Evolutionary conservation across 2,113 vertebrate genomes (phyloP).

Genomic region (Cacatua alba): DNA sequence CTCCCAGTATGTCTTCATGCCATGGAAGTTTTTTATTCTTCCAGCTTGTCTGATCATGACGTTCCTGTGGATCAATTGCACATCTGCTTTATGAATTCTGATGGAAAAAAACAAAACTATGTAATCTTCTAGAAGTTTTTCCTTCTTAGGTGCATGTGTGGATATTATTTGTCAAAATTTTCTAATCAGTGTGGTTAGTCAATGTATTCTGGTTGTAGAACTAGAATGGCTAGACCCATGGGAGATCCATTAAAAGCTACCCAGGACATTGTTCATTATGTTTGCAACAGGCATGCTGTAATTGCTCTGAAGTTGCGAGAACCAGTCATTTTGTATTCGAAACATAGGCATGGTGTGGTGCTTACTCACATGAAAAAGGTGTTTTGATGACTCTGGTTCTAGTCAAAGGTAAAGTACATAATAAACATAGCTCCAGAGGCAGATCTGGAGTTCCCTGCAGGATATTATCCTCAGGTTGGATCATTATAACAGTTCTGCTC

Average conservation of each 20-base stretch:
- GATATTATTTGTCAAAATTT: not conserved
- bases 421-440: not conserved
- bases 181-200: not conserved
- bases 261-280: not conserved
- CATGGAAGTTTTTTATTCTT: not conserved
- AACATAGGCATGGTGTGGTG: not conserved
- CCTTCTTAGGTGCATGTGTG: not conserved
- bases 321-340: not conserved
- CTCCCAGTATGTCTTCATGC: not conserved
- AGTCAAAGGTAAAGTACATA: not conserved
- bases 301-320: not conserved
- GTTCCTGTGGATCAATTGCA: not conserved
- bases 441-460: not conserved
- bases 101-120: accelerated
- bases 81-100: not conserved
- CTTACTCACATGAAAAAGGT: not conserved
- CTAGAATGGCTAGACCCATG: not conserved
- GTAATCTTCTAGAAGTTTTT: not conserved
- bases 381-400: not conserved
- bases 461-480: not conserved
- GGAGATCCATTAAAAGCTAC: not conserved
- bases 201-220: not conserved
- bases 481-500: not conserved
- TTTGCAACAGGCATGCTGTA: not conserved
- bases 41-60: not conserved